Percentiles rank a stretch among this genome's conserved stretches.
Evolutionary conservation across 2,888 invertebrate species (phyloP).

Genomic region (Bimastos eiseni): DNA sequence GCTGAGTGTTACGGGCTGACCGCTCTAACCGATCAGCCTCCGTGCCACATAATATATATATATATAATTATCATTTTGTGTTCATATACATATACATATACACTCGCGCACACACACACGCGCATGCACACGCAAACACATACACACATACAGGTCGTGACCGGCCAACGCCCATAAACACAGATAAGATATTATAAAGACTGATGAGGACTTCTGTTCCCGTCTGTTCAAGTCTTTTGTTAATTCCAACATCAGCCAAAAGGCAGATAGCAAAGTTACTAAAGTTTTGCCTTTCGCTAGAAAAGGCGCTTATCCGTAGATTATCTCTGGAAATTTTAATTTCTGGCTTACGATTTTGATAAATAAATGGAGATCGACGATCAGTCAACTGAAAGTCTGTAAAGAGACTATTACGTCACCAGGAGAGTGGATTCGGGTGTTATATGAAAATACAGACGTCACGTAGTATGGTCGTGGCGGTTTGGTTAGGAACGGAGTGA

Average conservation of each 20-base stretch:
- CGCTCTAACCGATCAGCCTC: too few relatives aligned
- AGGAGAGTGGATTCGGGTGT: neutral
- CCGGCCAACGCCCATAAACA: slow-evolving; percentile 25
- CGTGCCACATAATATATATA: too few relatives aligned
- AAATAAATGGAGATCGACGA: neutral
- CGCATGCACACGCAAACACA: neutral
- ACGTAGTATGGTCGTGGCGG: neutral
- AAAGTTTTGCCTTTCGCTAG: too few relatives aligned
- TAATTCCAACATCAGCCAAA: neutral
- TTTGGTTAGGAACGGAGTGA: neutral
- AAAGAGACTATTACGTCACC: neutral
- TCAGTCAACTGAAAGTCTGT: neutral
- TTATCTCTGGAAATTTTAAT: too few relatives aligned
- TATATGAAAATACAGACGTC: neutral
- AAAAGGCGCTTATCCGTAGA: too few relatives aligned
- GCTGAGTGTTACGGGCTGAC: too few relatives aligned
- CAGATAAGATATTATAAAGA: slow-evolving; percentile 8
- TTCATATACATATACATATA: neutral
- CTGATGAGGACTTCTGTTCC: neutral
- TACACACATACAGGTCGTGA: neutral
- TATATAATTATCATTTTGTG: too few relatives aligned
- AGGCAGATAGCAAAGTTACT: neutral
- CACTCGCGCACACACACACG: too few relatives aligned
- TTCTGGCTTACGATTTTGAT: neutral
- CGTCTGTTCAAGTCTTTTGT: neutral